Evolutionary conservation across 1,140 invertebrate species (phyloP), one percentile per base, ranked within the genome.

Genomic region (Pachypsylla venusta): DNA sequence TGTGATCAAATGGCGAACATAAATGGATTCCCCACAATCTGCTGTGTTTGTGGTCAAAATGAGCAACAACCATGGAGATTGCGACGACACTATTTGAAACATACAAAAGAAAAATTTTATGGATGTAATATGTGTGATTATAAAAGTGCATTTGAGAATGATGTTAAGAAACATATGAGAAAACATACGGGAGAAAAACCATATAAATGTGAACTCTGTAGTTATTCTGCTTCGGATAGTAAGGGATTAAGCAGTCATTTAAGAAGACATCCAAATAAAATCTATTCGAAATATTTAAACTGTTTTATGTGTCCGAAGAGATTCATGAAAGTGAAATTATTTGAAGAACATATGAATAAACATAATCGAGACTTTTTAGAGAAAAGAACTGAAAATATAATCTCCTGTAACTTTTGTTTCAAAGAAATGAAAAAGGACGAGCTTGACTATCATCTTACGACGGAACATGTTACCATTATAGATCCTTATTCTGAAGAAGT

Each of bases 121-220:
- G 73, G 73, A 13, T 75, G 74, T 63, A 70, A 74, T 20, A 66
- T 67, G 10, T 76, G 74, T 62, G 67, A 70, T 27, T 71, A 71
- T 3, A 73, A 61, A 28, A 75, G 75, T 63, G 69, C 64, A 4
- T 54, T 60, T 40, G 54, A 53, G 40, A 56, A 58, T n/a, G 54
- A 48, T 24, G 19, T 61, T 60, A 59, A 48, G 20, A 55, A 39
- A 10, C 63, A 65, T 22, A 35, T 59, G n/a, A 25, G 39, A 1
- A 58, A 53, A 56, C 63, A 64, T 28, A 65, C 62, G 10, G 62
- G 63, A 4, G 59, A 64, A n/a, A 65, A 63, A 40, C 58, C 55
- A 16, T 58, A 56, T 54, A 56, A 25, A 19, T 65, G 64, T 53
- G 35, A 54, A 1, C 14, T 40, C 14, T 65, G 64, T 26, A n/a